phyloP scores from a whole-genome alignment of 2,888 invertebrate genomes.

The Physocephala rufipes region DNA sequence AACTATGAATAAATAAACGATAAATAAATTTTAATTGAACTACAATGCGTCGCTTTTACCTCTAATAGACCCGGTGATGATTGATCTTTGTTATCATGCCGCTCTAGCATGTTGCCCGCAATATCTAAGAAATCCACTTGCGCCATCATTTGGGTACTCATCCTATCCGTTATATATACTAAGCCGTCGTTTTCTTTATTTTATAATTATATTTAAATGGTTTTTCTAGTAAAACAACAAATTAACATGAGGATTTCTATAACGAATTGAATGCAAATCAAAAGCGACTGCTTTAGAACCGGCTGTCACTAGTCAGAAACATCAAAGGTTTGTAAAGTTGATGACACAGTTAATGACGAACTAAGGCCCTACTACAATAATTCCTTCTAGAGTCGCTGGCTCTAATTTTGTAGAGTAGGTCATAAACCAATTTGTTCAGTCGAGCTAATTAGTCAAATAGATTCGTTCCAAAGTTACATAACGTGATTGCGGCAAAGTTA shows the following conservation, averaged over 20 bases:
- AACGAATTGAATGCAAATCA: not conserved
- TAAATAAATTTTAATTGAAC: not conserved
- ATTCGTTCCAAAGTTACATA: too few species aligned
- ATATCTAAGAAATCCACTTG: constrained; percentile 77
- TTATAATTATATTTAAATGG: not conserved
- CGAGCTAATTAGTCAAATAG: too few species aligned
- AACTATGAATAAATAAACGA: constrained; percentile 62
- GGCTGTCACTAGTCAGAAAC: constrained; percentile 19
- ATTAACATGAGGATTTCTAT: not conserved
- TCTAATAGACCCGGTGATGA: constrained; percentile 60
- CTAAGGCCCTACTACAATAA: too few species aligned
- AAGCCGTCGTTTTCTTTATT: not conserved
- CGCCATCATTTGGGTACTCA: constrained; percentile 53
- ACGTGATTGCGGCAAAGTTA: too few species aligned
- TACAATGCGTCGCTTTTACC: constrained; percentile 47
- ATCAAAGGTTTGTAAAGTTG: too few species aligned
- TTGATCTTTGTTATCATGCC: constrained; percentile 67
- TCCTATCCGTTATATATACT: constrained; percentile 36
- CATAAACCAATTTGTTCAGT: too few species aligned
- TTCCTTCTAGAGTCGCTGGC: too few species aligned
- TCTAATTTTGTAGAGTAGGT: too few species aligned
- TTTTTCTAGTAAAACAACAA: not conserved
- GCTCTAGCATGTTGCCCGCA: constrained; percentile 83
- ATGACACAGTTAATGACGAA: too few species aligned
- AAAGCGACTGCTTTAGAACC: constrained; percentile 25